Evolutionary conservation across 1,140 invertebrate species (phyloP).

Genomic region (Drosophila novamexicana): DNA sequence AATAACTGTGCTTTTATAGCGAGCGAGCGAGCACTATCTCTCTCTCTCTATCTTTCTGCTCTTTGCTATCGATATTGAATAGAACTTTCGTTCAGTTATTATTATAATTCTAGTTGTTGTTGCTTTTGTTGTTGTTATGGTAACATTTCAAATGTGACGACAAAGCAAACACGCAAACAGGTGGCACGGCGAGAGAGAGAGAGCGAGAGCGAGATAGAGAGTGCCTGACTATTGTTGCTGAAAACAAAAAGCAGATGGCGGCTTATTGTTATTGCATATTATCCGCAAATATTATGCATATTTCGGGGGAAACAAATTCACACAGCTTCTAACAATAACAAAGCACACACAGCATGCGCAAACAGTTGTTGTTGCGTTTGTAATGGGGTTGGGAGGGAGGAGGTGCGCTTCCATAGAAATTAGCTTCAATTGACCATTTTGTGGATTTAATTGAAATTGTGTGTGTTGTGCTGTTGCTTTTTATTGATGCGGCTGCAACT

Average conservation of each 20-base stretch:
- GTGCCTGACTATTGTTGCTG: constrained; percentile 44
- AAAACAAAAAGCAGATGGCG: constrained; percentile 41
- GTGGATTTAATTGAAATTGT: constrained; percentile 57
- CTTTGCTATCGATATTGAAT: constrained; percentile 59
- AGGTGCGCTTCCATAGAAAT: constrained; percentile 51
- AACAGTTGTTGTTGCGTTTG: neutral
- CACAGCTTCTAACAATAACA: constrained; percentile 26
- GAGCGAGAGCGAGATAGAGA: constrained; percentile 21
- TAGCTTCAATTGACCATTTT: constrained; percentile 68
- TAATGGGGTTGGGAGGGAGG: neutral
- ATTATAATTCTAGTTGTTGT: constrained; percentile 4
- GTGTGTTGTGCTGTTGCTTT: constrained; percentile 33
- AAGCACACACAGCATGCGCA: constrained; percentile 1
- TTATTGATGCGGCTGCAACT: constrained; percentile 40
- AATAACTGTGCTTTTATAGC: constrained; percentile 57
- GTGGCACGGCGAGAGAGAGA: constrained; percentile 54
- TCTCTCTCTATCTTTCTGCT: constrained; percentile 37
- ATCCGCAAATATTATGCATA: constrained; percentile 66
- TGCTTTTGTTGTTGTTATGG: constrained; percentile 47
- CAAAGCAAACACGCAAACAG: constrained; percentile 54
- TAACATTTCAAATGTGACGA: constrained; percentile 46
- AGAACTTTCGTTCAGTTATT: constrained; percentile 38
- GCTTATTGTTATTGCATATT: constrained; percentile 44
- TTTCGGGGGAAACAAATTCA: constrained; percentile 53
- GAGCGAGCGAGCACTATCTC: constrained; percentile 17